Evolutionary conservation across 2,888 invertebrate species (phyloP).

Genomic region (Arrhopalites spinosus): DNA sequence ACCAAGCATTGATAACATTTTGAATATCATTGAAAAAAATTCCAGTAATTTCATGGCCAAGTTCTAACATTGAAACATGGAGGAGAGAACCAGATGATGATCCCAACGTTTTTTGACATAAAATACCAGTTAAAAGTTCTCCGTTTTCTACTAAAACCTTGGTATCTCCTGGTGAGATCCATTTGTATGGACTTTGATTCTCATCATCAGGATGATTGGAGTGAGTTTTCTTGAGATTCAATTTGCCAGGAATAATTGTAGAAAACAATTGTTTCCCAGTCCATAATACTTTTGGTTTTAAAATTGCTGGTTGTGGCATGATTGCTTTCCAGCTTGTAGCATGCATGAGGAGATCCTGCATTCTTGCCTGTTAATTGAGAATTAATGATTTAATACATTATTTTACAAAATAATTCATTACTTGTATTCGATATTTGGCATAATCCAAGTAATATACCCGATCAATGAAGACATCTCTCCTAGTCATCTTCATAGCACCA

Average conservation of each 20-base stretch:
- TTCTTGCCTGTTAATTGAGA: constrained; percentile 82
- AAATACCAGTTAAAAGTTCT: constrained; percentile 94
- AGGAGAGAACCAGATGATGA: constrained; percentile 95
- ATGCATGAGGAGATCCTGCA: constrained; percentile 99
- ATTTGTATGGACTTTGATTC: constrained; percentile 96
- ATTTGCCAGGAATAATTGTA: constrained; percentile 95
- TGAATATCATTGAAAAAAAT: constrained; percentile 98
- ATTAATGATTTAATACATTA: constrained; percentile 58
- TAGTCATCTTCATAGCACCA: constrained; percentile 98
- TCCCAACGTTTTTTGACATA: constrained; percentile 97
- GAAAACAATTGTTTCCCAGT: constrained; percentile 98
- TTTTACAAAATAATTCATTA: too few species aligned
- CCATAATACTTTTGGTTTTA: constrained; percentile 95
- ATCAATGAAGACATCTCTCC: constrained; percentile 88
- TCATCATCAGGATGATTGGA: constrained; percentile 99
- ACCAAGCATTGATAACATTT: constrained; percentile 98
- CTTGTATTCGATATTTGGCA: too few species aligned
- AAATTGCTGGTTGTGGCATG: constrained; percentile 95
- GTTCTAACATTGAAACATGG: constrained; percentile 95
- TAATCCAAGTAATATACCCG: not conserved
- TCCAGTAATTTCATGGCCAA: constrained; percentile 93
- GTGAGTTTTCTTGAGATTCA: constrained; percentile 96
- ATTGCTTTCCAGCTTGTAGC: constrained; percentile 99
- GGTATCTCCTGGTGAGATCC: constrained; percentile 99
- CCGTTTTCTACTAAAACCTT: constrained; percentile 98